A percentile compares a stretch with the other conserved stretches of the same genome.
Conservation (phyloP, 1,140 invertebrate species). For the Sminthurides bifidus region DNA sequence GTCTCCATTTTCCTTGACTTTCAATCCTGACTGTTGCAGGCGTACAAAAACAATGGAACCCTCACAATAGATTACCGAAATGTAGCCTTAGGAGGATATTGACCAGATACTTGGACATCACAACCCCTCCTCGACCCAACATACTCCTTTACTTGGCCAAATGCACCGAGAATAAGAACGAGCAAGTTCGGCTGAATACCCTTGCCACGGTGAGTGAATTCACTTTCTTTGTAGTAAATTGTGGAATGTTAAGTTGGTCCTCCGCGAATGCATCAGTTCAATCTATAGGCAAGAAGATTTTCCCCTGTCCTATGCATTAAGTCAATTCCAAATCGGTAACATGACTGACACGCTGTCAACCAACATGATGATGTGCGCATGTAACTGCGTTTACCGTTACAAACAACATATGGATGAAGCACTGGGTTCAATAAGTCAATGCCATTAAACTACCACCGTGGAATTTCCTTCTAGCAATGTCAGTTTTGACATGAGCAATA, state of each 20-base stretch:
- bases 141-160: slow-evolving; percentile 69
- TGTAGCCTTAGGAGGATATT: slow-evolving; percentile 65
- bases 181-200: slow-evolving; percentile 57
- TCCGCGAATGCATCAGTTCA: neutral
- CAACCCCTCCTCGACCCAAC: slow-evolving; percentile 78
- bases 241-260: too few species aligned
- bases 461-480: too few species aligned
- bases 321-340: neutral
- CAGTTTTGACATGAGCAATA: too few species aligned
- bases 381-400: too few species aligned
- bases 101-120: slow-evolving; percentile 78
- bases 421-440: too few species aligned
- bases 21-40: too few species aligned
- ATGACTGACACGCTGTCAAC: neutral
- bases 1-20: too few species aligned
- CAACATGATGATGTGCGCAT: too few species aligned
- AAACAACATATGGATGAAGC: too few species aligned
- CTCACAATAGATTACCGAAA: slow-evolving; percentile 67
- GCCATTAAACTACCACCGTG: too few species aligned
- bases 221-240: too few species aligned
- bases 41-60: slow-evolving; percentile 69
- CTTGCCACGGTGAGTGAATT: slow-evolving; percentile 59
- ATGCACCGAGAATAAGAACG: slow-evolving; percentile 62
- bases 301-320: neutral
- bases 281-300: neutral